Base-by-base conservation (phyloP, 2,888 invertebrate genomes). In the Siphlonurus alternatus region DNA sequence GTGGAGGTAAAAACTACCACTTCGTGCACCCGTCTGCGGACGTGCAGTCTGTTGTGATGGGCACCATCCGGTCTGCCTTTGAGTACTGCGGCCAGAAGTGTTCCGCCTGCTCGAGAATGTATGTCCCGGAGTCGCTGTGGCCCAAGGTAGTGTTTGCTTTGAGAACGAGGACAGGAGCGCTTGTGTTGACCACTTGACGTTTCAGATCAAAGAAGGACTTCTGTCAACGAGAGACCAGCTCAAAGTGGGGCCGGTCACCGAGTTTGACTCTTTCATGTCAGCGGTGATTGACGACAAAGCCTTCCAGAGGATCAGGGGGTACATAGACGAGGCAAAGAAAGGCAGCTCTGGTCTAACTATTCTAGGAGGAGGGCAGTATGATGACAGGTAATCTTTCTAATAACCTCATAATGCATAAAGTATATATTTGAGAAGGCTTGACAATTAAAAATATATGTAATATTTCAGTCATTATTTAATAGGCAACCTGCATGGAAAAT, bases 1-100 rank as follows among this genome's bases (percentile, higher is more conserved):
- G 97, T 76, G 99, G 99, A 63, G 99, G 99, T 25, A 99, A 99
- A 77, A 99, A 99, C 78, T 99, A 90, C 76, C 99, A 99, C 75
- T 95, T 99, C 72, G 81, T 99, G 25, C 99, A 99, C 77, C 85
- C 89, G 0, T 84, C 91, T 15, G 98, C 97, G 15, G 89, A 98
- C 75, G 79, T 87, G 0, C 80, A 85, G 23, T 82, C 88, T 7
- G 96, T 96, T 2, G 84, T 93, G 1, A 83, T 84, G 25, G 83
- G 85, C 25, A 93, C 96, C 0, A 88, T 97, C 68, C 83, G 91
- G 67, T 89, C 95, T 59, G 87, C 97, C 1, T 99, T 96, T 76
- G 99, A 99, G 78, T 99, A 86, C 76, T 88, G 88, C 72, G 98
- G 98, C 1, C 99, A 99, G 75, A 99, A 99, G 76, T 99, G 99